A percentile compares a stretch with the other conserved stretches of the same genome.
phyloP scores from a whole-genome alignment of 2,888 invertebrate species.

The Tiliacea citrago region DNA sequence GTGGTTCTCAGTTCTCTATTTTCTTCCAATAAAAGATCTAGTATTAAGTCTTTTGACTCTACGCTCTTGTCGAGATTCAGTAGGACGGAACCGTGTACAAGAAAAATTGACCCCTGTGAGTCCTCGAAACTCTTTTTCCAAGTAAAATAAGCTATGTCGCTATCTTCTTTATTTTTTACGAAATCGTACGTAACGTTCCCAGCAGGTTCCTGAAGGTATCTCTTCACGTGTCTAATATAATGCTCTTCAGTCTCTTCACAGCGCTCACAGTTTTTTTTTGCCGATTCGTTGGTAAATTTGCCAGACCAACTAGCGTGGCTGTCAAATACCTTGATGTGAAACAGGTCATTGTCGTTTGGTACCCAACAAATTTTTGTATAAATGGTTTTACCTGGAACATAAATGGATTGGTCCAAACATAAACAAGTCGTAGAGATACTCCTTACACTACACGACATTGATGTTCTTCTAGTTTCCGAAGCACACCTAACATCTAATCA shows the following conservation, averaged over 20 bases:
- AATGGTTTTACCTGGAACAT: conserved; percentile 31
- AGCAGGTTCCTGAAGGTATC: conserved; percentile 63
- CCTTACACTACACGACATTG: background rate
- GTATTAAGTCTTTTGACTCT: conserved; percentile 71
- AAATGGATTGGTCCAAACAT: background rate
- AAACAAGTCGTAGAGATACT: background rate
- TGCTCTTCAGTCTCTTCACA: conserved; percentile 72
- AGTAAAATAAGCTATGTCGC: conserved; percentile 70
- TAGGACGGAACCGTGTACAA: conserved; percentile 76
- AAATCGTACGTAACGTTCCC: conserved; percentile 71
- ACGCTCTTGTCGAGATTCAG: conserved; percentile 65
- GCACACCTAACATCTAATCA: background rate
- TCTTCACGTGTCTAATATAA: conserved; percentile 73
- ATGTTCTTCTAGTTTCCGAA: conserved; percentile 1
- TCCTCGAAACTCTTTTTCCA: conserved; percentile 79
- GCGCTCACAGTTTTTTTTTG: conserved; percentile 68
- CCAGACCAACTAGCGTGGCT: conserved; percentile 78
- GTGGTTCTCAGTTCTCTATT: conserved; percentile 70
- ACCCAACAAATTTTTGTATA: conserved; percentile 79
- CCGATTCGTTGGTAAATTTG: conserved; percentile 72
- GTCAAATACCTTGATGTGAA: conserved; percentile 78
- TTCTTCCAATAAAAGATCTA: conserved; percentile 78
- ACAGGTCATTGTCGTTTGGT: conserved; percentile 71
- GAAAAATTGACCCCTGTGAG: background rate
- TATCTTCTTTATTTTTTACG: conserved; percentile 47